Evolutionary conservation across 2,888 invertebrate genomes (phyloP), one percentile per base, ranked within the genome.

Genomic region (Eristalinus sepulchralis): DNA sequence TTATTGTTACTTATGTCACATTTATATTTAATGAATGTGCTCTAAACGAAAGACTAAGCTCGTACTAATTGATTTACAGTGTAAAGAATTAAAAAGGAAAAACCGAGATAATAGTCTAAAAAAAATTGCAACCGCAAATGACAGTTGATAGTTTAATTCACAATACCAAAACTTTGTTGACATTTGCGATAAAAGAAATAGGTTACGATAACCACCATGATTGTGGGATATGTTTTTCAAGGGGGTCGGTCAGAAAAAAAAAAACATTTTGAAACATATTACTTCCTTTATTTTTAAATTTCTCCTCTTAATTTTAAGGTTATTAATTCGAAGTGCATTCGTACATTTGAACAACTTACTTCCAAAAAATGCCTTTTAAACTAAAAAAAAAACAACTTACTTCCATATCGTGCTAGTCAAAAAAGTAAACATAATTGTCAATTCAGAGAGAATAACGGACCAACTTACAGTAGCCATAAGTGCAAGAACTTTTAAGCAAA

Each of bases 41-140:
- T 68, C 70, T 70, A 73, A 68, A 77, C 68, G 59, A 77, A 70
- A 60, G 39, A 55, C 59, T 39, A 77, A 53, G 68, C 53, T 70
- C 77, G 20, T 13, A 27, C 60, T 82, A 64, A 27, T 59, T 24
- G 17, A 68, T 36, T 64, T 71, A 59, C 59, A 76, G 57, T 63
- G 68, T 72, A 67, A 67, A 34, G 72, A 60, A 80, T 67, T 73
- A 73, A 63, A 71, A 72, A 72, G 33, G 55, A 77, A 83, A 64
- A 85, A 64, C 72, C 82, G 77, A 82, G 72, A 73, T 73, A 82
- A 62, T 72, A 72, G 67, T 77, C 20, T 36, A 76, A 53, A 72
- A 53, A 72, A 64, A 72, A 59, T 33, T 62, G 62, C 57, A 47
- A 63, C 66, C 71, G 63, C 71, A 11, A 76, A 20, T 82, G 82